Conservation (phyloP, 1,140 invertebrate genomes). For the Plectrocnemia conspersa region DNA sequence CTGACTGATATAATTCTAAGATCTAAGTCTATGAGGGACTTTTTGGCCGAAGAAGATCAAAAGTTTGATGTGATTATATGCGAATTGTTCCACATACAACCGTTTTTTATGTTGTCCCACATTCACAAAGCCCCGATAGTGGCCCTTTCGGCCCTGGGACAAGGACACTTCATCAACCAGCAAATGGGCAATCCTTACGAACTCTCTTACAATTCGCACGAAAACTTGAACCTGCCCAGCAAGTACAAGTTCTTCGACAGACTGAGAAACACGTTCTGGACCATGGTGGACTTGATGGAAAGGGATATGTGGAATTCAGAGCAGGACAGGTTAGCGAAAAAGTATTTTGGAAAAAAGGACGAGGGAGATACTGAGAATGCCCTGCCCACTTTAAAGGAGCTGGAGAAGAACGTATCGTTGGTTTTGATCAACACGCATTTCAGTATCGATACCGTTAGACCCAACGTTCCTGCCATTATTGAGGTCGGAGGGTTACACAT, state of each 20-base stretch:
- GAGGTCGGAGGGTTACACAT: slow-evolving; percentile 57
- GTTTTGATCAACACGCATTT: slow-evolving; percentile 55
- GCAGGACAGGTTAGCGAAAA: slow-evolving; percentile 35
- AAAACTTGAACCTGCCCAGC: slow-evolving; percentile 44
- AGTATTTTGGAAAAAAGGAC: slow-evolving; percentile 34
- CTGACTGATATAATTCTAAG: slow-evolving; percentile 49
- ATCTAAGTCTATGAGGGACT: slow-evolving; percentile 44
- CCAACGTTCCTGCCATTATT: slow-evolving; percentile 50
- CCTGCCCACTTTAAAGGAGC: slow-evolving; percentile 32
- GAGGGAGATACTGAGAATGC: slow-evolving; percentile 10
- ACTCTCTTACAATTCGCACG: slow-evolving; percentile 47
- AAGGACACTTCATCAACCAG: slow-evolving; percentile 53
- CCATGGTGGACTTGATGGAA: slow-evolving; percentile 42
- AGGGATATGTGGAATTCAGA: slow-evolving; percentile 35
- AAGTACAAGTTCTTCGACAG: slow-evolving; percentile 42
- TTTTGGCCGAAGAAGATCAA: slow-evolving; percentile 45
- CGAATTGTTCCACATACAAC: slow-evolving; percentile 55
- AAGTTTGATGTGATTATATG: slow-evolving; percentile 52
- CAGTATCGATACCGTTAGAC: slow-evolving; percentile 44
- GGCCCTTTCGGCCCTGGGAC: slow-evolving; percentile 52
- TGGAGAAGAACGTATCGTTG: slow-evolving; percentile 39
- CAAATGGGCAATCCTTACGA: slow-evolving; percentile 51
- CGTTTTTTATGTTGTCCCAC: slow-evolving; percentile 51
- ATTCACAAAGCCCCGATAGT: slow-evolving; percentile 53
- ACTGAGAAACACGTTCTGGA: slow-evolving; percentile 40